Evolutionary conservation across 2,113 vertebrate genomes (phyloP).

Genomic region (Tamias sibiricus): DNA sequence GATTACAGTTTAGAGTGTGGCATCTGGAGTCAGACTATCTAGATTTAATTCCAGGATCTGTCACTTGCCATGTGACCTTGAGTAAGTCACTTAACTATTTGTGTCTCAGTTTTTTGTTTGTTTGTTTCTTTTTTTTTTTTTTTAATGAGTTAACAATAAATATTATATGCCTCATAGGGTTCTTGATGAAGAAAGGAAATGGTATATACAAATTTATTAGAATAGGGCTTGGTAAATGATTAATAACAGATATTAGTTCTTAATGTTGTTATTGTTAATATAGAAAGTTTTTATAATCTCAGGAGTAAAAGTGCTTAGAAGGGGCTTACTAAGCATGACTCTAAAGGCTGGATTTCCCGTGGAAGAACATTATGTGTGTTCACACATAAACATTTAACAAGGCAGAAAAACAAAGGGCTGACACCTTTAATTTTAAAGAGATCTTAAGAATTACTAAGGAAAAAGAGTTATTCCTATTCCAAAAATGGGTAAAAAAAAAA

Average conservation of each 20-base stretch:
- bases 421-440: constrained; percentile 25
- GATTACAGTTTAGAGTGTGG: background rate
- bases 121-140: no score
- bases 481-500: constrained; percentile 16
- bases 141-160: background rate
- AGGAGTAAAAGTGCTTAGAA: background rate
- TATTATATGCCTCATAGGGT: background rate
- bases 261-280: background rate
- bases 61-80: background rate
- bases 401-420: background rate
- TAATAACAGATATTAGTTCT: background rate
- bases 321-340: background rate
- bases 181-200: background rate
- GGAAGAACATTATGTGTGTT: background rate
- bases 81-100: background rate
- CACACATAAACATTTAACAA: background rate
- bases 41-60: background rate
- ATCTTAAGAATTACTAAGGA: background rate
- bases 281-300: background rate
- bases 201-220: background rate
- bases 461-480: background rate
- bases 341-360: background rate
- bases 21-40: background rate
- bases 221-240: background rate
- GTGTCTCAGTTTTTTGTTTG: background rate